Evolutionary conservation across 1,140 invertebrate genomes (phyloP).

Genomic region (Drosophila kurseongensis): DNA sequence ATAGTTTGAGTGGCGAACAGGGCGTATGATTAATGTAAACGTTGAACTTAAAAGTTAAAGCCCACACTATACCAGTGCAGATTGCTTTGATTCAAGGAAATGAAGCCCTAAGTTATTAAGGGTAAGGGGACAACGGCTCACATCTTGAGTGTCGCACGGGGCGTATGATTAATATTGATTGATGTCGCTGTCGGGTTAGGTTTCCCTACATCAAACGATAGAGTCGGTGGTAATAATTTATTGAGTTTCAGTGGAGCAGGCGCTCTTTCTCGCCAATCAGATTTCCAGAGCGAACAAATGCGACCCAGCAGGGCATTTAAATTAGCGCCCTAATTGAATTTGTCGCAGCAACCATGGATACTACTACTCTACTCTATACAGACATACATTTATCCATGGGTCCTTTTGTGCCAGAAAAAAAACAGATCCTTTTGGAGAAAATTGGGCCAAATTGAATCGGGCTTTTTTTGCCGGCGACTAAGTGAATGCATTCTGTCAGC

Average conservation of each 20-base stretch:
- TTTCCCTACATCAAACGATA: conserved; percentile 14
- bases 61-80: background rate
- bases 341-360: conserved; percentile 45
- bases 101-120: background rate
- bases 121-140: background rate
- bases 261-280: conserved; percentile 14
- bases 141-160: background rate
- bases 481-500: conserved; percentile 36
- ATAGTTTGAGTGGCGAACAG: background rate
- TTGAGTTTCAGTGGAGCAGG: conserved; percentile 22
- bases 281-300: conserved; percentile 15
- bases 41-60: background rate
- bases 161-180: conserved; percentile 37
- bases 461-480: conserved; percentile 37
- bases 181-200: background rate
- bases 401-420: background rate
- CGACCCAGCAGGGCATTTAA: conserved; percentile 42
- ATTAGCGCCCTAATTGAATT: conserved; percentile 48
- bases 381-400: background rate
- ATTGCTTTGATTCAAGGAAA: background rate
- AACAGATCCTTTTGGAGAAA: conserved; percentile 16
- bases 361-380: background rate
- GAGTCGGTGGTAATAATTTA: conserved; percentile 14
- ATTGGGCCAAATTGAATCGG: conserved; percentile 52
- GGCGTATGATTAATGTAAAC: conserved; percentile 7